Evolutionary conservation across 35 echinoderm and acorn worm genomes (phyloP), one percentile per base, ranked within the genome.

Genomic region (Amphiura filiformis): DNA sequence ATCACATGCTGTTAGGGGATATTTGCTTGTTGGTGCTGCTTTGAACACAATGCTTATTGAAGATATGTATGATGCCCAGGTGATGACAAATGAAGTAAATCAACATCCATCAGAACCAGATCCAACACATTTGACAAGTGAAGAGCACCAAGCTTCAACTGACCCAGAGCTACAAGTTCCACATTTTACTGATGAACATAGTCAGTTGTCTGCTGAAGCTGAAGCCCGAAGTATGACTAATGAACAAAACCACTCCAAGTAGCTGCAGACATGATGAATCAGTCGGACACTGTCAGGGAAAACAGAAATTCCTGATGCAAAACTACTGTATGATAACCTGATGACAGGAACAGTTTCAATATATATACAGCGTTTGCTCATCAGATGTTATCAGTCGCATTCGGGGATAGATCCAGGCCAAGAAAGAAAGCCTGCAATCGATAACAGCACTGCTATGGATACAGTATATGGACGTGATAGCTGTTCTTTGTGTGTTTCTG

Each of bases 401-500:
- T 70, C 61, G 61, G 61, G 28, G 4, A 30, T 23, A 70, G 9
- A 39, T 86, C 13, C 35, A 86, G 41, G 17, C 5, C 22, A 36
- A 75, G 52, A 64, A 36, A 36, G 41, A 64, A 56, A 92, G n/a
- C n/a, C n/a, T n/a, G n/a, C n/a, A n/a, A n/a, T n/a, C n/a, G n/a
- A n/a, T n/a, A n/a, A n/a, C n/a, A n/a, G n/a, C n/a, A n/a, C n/a
- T n/a, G n/a, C n/a, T n/a, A n/a, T n/a, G n/a, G n/a, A n/a, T n/a
- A n/a, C n/a, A n/a, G 76, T 92, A 87, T 31, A 82, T 92, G 91
- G 84, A 81, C 7, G 88, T 92, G 91, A n/a, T 47, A 38, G 32
- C 37, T 37, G 40, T 93, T 93, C 80, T n/a, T 75, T 93, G n/a
- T 84, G 56, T 13, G 9, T 26, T 47, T 47, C 17, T 17, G 41